A percentile compares a stretch with the other conserved stretches of the same genome.
These are phyloP conservation scores for Heterodera filipjevi DNA, from an alignment of 2,888 invertebrate genomes.

Conservation along the genomic window DNA sequence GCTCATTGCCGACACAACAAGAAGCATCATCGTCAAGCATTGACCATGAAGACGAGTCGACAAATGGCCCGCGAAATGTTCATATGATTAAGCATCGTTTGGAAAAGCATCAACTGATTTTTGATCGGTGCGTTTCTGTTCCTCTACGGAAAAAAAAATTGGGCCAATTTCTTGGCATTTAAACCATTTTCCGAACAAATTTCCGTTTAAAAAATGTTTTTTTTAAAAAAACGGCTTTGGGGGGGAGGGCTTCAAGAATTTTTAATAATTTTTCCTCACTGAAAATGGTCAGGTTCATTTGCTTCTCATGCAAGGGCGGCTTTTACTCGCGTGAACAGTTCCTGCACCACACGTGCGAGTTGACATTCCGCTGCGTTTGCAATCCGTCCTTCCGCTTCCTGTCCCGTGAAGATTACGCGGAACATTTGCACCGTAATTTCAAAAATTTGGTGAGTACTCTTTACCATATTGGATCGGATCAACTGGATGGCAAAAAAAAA, in stretches of 20 bases:
- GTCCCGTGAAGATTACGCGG: neutral
- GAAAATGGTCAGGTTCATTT: neutral
- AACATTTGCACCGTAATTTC: neutral
- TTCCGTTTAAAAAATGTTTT: neutral
- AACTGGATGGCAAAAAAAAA: no score
- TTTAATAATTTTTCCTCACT: no score
- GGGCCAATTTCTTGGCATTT: neutral
- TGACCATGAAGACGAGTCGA: neutral
- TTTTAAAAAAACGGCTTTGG: no score
- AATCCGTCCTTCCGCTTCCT: neutral
- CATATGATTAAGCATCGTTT: neutral
- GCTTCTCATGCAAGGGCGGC: conserved; percentile 5
- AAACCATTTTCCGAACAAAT: neutral
- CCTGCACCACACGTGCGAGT: neutral
- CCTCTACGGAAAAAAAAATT: no score
- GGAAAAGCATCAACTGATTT: neutral
- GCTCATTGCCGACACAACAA: no score
- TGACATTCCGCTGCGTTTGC: conserved; percentile 7
- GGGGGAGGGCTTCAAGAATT: no score
- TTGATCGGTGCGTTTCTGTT: neutral
- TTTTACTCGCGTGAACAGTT: conserved; percentile 15
- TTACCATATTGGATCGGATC: no score
- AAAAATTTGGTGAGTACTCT: neutral
- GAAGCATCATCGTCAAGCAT: no score
- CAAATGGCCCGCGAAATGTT: neutral